Percentiles rank a stretch among this genome's conserved stretches.
Evolutionary conservation across 35 echinoderm and acorn worm species (phyloP).

Genomic region (Ophiothrix spiculata): DNA sequence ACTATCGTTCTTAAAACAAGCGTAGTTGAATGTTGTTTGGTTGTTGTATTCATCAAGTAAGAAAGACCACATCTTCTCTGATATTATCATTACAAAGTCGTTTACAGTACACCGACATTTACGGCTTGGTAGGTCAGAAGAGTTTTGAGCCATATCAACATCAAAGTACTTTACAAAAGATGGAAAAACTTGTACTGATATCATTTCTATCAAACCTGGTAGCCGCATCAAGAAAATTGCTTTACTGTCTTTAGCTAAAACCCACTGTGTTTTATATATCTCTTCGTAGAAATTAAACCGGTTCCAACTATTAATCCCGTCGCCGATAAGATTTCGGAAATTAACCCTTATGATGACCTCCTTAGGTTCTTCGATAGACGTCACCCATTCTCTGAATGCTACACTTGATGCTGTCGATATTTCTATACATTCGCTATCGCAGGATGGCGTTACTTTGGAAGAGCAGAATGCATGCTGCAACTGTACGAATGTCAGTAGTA

Average conservation of each 20-base stretch:
- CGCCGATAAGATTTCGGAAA: not conserved
- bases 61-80: not conserved
- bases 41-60: not conserved
- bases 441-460: too few species aligned
- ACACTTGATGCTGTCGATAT: not conserved
- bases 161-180: not conserved
- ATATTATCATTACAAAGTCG: not conserved
- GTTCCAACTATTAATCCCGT: not conserved
- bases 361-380: not conserved
- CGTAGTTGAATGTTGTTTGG: not conserved
- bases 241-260: not conserved
- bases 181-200: not conserved
- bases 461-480: too few species aligned
- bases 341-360: not conserved
- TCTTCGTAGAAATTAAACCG: not conserved
- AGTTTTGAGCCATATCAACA: not conserved
- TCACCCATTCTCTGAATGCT: not conserved
- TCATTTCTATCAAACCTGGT: not conserved
- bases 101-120: not conserved
- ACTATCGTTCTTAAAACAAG: not conserved
- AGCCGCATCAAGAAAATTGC: not conserved
- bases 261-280: not conserved
- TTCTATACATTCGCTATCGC: not conserved
- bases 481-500: too few species aligned
- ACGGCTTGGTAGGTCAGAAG: not conserved